These are phyloP conservation scores for Thalassarche chlororhynchos DNA, from an alignment of 2,113 vertebrate genomes.

Conservation along the genomic window DNA sequence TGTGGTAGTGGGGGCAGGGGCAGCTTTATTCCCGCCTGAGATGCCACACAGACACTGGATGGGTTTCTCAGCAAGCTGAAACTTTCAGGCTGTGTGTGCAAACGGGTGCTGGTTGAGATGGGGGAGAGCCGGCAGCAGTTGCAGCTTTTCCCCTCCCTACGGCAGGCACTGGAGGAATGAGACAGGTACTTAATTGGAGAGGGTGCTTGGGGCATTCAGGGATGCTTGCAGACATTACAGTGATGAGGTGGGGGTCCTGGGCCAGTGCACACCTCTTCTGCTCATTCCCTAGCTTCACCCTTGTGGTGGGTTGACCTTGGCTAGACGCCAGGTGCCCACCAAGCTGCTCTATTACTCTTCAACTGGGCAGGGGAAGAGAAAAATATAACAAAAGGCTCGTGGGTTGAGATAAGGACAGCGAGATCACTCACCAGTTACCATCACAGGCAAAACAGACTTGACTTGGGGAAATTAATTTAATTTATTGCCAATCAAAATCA, in stretches of 20 bases:
- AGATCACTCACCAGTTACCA: background rate
- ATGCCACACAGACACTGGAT: fast-evolving
- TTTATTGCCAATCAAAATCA: background rate
- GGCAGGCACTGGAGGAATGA: background rate
- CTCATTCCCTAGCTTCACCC: background rate
- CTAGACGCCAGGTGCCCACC: too few species aligned
- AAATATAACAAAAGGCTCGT: fast-evolving
- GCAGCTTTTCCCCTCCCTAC: background rate
- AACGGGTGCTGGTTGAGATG: background rate
- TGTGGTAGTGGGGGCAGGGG: background rate
- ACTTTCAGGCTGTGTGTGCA: background rate
- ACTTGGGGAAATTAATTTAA: background rate
- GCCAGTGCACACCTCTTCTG: background rate
- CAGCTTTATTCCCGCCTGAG: background rate
- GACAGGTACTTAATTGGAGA: background rate
- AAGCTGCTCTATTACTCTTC: background rate
- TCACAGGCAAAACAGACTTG: background rate
- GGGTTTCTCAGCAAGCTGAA: background rate
- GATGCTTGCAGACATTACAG: background rate
- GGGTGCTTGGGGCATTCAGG: background rate
- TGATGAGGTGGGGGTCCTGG: background rate
- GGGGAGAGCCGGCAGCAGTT: background rate
- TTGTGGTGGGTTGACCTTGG: background rate
- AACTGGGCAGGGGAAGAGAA: background rate
- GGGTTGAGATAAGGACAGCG: background rate